phyloP scores from a whole-genome alignment of 2,113 vertebrate species.

The Rhinolophus ferrumequinum region DNA sequence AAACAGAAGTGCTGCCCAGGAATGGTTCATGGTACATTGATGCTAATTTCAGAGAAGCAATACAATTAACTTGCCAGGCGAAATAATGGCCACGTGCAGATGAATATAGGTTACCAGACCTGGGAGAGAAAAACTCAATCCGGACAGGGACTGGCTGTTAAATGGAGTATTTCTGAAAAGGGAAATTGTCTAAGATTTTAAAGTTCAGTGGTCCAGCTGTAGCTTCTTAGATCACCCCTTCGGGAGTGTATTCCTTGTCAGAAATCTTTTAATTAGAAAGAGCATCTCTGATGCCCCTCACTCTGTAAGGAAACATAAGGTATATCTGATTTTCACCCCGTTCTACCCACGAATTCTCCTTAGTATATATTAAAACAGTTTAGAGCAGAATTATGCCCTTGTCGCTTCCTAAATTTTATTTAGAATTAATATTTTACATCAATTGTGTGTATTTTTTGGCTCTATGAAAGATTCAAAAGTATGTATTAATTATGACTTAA shows the following conservation, averaged over 20 bases:
- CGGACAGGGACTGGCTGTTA: not conserved
- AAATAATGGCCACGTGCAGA: not conserved
- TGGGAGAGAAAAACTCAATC: not conserved
- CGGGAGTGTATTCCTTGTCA: not conserved
- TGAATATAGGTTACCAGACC: not conserved
- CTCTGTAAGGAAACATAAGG: not conserved
- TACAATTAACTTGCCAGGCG: slow-evolving; percentile 43
- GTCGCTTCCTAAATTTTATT: not conserved
- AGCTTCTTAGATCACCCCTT: not conserved
- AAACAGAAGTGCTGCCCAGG: not conserved
- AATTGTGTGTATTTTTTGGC: not conserved
- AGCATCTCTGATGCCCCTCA: not conserved
- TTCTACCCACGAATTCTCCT: not conserved
- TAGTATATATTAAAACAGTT: not conserved
- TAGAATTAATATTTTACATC: not conserved
- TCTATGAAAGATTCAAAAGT: not conserved
- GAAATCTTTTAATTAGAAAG: not conserved
- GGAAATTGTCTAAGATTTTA: not conserved
- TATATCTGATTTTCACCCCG: not conserved
- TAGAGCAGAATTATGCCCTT: accelerated
- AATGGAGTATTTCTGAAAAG: not conserved
- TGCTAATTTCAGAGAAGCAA: slow-evolving; percentile 65
- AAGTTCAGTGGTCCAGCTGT: not conserved
- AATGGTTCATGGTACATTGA: slow-evolving; percentile 49
- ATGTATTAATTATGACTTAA: not conserved